Conservation (phyloP, 2,888 invertebrate genomes). For the Eristalis tenax region DNA sequence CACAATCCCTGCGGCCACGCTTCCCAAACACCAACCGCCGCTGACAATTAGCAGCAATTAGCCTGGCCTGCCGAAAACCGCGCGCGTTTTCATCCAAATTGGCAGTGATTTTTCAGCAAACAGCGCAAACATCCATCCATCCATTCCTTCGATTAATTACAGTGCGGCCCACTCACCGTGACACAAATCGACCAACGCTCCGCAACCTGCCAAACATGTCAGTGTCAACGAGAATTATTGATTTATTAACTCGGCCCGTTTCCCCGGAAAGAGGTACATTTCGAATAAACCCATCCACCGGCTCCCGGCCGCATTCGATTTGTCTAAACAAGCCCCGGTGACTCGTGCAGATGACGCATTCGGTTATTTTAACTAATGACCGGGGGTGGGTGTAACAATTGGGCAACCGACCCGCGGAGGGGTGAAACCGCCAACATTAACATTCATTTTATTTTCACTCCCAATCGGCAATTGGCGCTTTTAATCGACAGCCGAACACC, state of each 20-base stretch:
- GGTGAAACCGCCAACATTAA: not conserved
- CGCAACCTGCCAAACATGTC: conserved; percentile 16
- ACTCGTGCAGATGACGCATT: conserved; percentile 42
- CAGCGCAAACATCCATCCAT: not conserved
- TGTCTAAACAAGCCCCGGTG: conserved; percentile 25
- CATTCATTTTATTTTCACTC: conserved; percentile 27
- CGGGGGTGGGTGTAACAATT: conserved; percentile 20
- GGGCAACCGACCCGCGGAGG: not conserved
- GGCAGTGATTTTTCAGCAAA: not conserved
- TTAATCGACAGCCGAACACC: conserved; percentile 38
- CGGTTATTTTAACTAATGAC: conserved; percentile 40
- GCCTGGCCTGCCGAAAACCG: not conserved
- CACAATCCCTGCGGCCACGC: not conserved
- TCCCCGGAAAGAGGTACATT: not conserved
- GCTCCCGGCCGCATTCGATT: not conserved
- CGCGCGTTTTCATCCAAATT: not conserved
- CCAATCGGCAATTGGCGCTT: conserved; percentile 43
- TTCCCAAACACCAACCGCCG: not conserved
- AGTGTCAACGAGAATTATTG: conserved; percentile 9
- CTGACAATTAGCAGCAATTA: conserved; percentile 10
- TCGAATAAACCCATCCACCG: conserved; percentile 8
- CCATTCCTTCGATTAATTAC: conserved; percentile 8
- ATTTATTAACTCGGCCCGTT: conserved; percentile 8
- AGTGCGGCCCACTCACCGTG: not conserved
- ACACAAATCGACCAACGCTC: not conserved